Base-by-base conservation (phyloP, 2,888 invertebrate genomes). In the Euzetes globulus region DNA sequence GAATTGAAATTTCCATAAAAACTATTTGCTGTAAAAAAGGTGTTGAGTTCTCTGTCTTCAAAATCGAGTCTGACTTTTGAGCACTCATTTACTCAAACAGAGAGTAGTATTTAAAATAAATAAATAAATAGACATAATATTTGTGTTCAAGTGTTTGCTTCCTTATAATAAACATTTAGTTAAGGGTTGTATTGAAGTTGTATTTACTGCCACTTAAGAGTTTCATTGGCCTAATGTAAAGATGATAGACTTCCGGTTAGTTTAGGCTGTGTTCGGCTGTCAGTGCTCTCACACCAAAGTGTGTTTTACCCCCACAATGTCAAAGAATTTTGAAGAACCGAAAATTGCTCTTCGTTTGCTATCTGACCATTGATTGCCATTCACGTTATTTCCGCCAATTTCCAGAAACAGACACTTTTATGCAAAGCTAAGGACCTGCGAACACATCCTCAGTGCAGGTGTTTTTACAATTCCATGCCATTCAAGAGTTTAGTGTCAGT, bases 61-160 rank as follows among this genome's bases (percentile, higher is more conserved):
- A 22, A 55, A 55, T 22, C 19, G 19, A 55, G 25, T 22, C 55
- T 50, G 15, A 50, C 7, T 22, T 22, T 55, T n/a, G n/a, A 9
- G 55, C 55, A 55, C 55, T 55, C 55, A 55, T 55, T 55, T 55
- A 55, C 17, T 55, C 25, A 55, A 55, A 55, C 55, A 55, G 9
- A 33, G 33, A 33, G 33, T 33, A 33, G 33, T 33, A 33, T 55
- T 22, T 19, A 60, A 60, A 60, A 9, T 60, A 29, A 22, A 22
- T 9, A 22, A 58, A 58, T 60, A 60, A 60, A 60, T 60, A 60
- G 27, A 60, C 60, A 55, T 55, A 60, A 60, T 60, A 60, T 60
- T 60, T 29, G 29, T 60, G 3, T 22, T 55, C 55, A 60, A 60
- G 60, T 60, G 29, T 60, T 60, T 60, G 60, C 60, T 60, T 60